phyloP scores from a whole-genome alignment of 2,888 invertebrate genomes.

The Thelaira solivaga region DNA sequence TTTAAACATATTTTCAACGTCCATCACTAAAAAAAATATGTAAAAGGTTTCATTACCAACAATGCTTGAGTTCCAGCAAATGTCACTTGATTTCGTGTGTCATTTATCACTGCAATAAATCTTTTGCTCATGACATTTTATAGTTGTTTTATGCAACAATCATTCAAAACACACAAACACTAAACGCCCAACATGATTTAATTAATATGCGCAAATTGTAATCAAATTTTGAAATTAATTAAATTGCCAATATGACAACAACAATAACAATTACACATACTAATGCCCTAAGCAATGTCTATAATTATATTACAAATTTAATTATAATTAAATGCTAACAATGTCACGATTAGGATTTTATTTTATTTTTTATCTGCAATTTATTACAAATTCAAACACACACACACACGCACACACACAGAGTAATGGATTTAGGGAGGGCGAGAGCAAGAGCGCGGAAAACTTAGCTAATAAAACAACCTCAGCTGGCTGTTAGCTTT shows the following conservation, averaged over 20 bases:
- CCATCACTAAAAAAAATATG: no score
- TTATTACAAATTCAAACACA: constrained; percentile 5
- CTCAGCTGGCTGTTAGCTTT: constrained; percentile 1
- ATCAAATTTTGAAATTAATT: constrained; percentile 34
- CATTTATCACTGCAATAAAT: not conserved
- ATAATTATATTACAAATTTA: constrained; percentile 38
- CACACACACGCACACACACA: not conserved
- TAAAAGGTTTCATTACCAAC: no score
- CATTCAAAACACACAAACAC: not conserved
- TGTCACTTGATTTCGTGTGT: not conserved
- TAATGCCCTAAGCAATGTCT: constrained; percentile 6
- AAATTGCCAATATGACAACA: constrained; percentile 1
- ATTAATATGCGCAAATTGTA: constrained; percentile 30
- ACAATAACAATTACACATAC: constrained; percentile 7
- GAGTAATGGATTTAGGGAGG: no score
- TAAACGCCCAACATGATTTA: not conserved
- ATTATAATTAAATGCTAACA: constrained; percentile 30
- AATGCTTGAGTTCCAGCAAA: not conserved
- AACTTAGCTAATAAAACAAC: constrained; percentile 18
- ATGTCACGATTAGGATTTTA: constrained; percentile 47
- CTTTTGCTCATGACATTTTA: not conserved
- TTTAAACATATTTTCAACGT: no score
- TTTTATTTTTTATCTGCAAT: constrained; percentile 5
- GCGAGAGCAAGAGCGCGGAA: no score
- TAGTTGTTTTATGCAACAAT: not conserved